Base-by-base conservation (phyloP, 1,140 invertebrate species). In the Aphaenogaster rudis region DNA sequence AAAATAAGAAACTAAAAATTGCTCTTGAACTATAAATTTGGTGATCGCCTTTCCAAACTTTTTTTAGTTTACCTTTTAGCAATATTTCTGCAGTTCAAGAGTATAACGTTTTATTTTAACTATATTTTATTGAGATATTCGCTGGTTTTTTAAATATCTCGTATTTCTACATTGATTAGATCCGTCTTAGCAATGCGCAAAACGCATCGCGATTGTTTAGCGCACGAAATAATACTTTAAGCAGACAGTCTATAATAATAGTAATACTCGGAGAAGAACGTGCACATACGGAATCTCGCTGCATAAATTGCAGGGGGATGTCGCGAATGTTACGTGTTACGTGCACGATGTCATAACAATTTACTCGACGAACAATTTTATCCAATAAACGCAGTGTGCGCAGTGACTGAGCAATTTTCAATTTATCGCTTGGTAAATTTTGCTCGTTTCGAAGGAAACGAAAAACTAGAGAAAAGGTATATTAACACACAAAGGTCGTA, bases 311-410 rank as follows among this genome's bases (percentile, higher is more conserved):
- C 28, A 57, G n/a, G 13, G 17, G 8, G 13, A 82, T 74, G 13
- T 82, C 33, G 67, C 28, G 66, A 82, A 48, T 59, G 9, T 28
- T 28, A 28, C 28, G 28, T 11, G 21, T 74, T 72, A 61, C 17
- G 54, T 11, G 54, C 17, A 28, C 5, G 13, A 6, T 72, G 42
- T 61, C 54, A 28, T 72, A 84, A 84, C 28, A n/a, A n/a, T 48
- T 82, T 82, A 72, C 64, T 7, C 45, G 59, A 67, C 39, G 17
- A n/a, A 67, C 48, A 52, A 39, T 67, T 67, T 74, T 74, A 42
- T 82, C n/a, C 11, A 48, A 74, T 71, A 36, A 61, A 61, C 39
- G 11, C n/a, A 11, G 15, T 13, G 2, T 42, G 13, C n/a, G 17
- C 42, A 0, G 3, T n/a, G 21, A 13, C 5, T 15, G 39, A 28